Evolutionary conservation across 2,113 vertebrate genomes (phyloP).

Genomic region (Tetrao urogallus): DNA sequence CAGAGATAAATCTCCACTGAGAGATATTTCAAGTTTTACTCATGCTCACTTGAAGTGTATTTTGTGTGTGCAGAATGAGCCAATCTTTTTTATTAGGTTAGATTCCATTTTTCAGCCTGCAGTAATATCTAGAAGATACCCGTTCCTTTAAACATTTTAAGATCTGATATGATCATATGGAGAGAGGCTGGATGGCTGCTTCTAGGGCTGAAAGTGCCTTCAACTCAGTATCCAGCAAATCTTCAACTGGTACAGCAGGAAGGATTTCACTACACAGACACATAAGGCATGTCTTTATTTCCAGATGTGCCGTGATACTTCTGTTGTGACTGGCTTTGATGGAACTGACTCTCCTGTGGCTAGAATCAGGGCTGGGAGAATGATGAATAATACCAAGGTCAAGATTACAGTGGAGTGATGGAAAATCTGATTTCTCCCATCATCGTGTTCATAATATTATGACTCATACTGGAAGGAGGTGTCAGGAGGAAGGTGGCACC

Average conservation of each 20-base stretch:
- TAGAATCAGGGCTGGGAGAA: slow-evolving; percentile 11
- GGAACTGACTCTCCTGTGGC: slow-evolving; percentile 28
- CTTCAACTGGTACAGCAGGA: not conserved
- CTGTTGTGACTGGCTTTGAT: not conserved
- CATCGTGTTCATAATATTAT: not conserved
- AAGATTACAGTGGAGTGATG: slow-evolving; percentile 37
- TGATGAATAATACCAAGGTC: slow-evolving; percentile 45
- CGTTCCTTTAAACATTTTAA: not conserved
- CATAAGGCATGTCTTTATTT: not conserved
- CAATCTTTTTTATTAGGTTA: not conserved
- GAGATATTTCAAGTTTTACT: not conserved
- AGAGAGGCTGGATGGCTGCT: not conserved
- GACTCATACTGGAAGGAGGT: slow-evolving; percentile 10
- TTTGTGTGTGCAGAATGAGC: not conserved
- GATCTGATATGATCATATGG: not conserved
- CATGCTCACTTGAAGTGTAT: not conserved
- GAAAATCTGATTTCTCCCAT: slow-evolving; percentile 57
- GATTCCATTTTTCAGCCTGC: not conserved
- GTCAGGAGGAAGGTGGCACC: slow-evolving; percentile 7
- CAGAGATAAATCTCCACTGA: not conserved
- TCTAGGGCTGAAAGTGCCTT: rapidly evolving
- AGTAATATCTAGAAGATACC: not conserved
- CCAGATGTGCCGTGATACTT: not conserved
- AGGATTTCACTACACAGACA: not conserved
- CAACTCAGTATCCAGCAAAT: not conserved